phyloP scores from a whole-genome alignment of 1,140 invertebrate genomes.

The Dysdera silvatica region DNA sequence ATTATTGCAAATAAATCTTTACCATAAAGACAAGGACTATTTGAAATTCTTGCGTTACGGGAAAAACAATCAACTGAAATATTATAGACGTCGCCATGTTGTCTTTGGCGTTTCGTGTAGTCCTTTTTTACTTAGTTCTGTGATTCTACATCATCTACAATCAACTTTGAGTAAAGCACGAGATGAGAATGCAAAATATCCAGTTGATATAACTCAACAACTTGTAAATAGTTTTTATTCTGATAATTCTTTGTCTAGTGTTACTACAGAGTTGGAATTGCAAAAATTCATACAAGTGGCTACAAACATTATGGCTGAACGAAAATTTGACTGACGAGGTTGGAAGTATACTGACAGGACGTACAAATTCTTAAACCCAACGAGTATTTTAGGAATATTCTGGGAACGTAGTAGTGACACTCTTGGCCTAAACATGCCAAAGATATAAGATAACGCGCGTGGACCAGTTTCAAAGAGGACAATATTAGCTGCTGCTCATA shows the following conservation, averaged over 20 bases:
- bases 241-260: neutral
- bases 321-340: neutral
- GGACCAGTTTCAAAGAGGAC: too few species aligned
- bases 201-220: neutral
- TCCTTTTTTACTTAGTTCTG: neutral
- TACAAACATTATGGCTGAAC: neutral
- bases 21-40: neutral
- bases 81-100: neutral
- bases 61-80: neutral
- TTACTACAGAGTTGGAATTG: neutral
- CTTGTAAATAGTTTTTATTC: neutral
- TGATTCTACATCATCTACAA: neutral
- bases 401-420: too few species aligned
- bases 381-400: too few species aligned
- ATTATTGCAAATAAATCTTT: neutral
- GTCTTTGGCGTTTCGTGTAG: conserved; percentile 3
- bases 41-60: neutral
- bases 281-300: neutral
- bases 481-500: too few species aligned
- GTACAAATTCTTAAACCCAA: neutral
- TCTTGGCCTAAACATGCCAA: too few species aligned
- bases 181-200: neutral
- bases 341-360: neutral
- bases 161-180: neutral
- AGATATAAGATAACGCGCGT: too few species aligned